A percentile compares a stretch with the other conserved stretches of the same genome.
phyloP scores from a whole-genome alignment of 2,797 vertebrate genomes.

The Arrhamphus sclerolepis region DNA sequence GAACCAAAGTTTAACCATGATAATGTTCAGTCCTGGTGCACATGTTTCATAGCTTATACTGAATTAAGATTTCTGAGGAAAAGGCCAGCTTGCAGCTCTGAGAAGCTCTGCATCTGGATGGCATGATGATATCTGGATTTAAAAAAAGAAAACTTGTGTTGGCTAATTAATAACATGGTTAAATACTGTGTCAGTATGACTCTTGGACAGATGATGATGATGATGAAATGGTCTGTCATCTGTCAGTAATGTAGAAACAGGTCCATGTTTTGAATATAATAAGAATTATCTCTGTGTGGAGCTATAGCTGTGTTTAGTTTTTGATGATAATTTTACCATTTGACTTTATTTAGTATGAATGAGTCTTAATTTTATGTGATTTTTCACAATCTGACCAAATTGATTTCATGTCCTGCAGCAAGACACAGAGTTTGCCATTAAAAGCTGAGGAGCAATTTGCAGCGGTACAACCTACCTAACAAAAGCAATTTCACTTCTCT shows the following conservation, averaged over 20 bases:
- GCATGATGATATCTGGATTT: slow-evolving; percentile 51
- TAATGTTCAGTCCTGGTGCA: slow-evolving; percentile 34
- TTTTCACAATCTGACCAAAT: not conserved
- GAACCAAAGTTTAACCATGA: slow-evolving; percentile 19
- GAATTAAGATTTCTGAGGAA: slow-evolving; percentile 49
- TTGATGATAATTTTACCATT: not conserved
- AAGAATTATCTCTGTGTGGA: not conserved
- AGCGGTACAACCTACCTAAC: slow-evolving; percentile 83
- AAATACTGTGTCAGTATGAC: slow-evolving; percentile 3
- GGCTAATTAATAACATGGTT: slow-evolving; percentile 26
- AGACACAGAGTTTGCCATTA: not conserved
- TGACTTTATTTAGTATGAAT: not conserved
- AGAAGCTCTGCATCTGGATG: slow-evolving; percentile 39
- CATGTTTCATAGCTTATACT: slow-evolving; percentile 29
- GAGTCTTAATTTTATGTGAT: not conserved
- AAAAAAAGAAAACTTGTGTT: slow-evolving; percentile 21
- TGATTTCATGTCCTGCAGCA: not conserved
- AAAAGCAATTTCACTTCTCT: slow-evolving; percentile 96
- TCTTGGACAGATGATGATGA: slow-evolving; percentile 3
- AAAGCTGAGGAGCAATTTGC: not conserved
- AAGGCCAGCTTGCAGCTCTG: slow-evolving; percentile 40
- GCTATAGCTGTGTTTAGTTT: too few species aligned
- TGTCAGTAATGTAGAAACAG: not conserved
- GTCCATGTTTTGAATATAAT: not conserved
- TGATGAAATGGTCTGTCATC: slow-evolving; percentile 1